Evolutionary conservation across 2,113 vertebrate genomes (phyloP).

Genomic region (Todiramphus chloris): DNA sequence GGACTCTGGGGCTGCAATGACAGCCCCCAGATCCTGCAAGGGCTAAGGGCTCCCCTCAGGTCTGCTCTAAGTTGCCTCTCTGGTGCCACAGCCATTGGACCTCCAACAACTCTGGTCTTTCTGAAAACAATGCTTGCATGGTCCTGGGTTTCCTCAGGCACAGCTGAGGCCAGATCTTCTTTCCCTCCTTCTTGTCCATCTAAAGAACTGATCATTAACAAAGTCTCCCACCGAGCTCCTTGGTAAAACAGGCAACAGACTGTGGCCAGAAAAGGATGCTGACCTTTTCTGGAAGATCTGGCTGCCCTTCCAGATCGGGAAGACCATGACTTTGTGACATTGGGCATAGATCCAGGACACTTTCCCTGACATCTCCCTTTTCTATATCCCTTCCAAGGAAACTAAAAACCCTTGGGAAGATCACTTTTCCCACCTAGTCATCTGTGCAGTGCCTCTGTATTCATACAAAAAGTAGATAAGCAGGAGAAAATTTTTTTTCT

Average conservation of each 20-base stretch:
- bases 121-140: not conserved
- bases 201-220: not conserved
- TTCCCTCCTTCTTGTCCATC: not conserved
- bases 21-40: not conserved
- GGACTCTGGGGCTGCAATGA: not conserved
- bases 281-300: not conserved
- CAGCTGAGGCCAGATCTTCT: not conserved
- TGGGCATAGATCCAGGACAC: not conserved
- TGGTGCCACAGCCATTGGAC: accelerated
- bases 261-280: not conserved
- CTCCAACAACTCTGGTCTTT: not conserved
- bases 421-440: not conserved
- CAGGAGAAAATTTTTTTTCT: not conserved
- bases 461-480: not conserved
- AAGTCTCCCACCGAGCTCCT: not conserved
- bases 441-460: not conserved
- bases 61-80: not conserved
- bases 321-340: not conserved
- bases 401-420: not conserved
- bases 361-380: not conserved
- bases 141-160: not conserved
- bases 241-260: not conserved
- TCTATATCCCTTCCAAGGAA: not conserved
- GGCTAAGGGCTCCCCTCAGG: not conserved
- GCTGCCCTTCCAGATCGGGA: not conserved